Percentiles rank a stretch among this genome's conserved stretches.
Conservation (phyloP, 2,113 vertebrate species). For the Neotoma lepida region DNA sequence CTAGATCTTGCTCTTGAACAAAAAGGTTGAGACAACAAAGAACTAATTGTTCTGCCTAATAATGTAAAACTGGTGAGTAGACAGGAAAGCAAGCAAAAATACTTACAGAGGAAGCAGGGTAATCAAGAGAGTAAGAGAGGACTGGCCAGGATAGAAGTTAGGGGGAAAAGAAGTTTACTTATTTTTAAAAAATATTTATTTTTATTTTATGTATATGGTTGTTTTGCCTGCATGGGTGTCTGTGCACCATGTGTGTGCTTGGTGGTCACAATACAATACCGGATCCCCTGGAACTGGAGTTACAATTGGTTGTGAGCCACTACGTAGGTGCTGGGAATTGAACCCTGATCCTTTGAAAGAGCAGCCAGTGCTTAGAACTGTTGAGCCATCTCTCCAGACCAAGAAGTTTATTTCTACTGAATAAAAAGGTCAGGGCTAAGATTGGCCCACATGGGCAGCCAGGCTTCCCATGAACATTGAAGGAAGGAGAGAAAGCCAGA, state of each 20-base stretch:
- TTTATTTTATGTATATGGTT: neutral
- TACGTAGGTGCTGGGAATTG: neutral
- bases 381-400: neutral
- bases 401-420: neutral
- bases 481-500: neutral
- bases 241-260: neutral
- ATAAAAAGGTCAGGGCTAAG: neutral
- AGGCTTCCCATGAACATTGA: neutral
- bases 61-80: neutral
- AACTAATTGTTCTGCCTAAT: neutral
- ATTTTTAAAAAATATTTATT: neutral
- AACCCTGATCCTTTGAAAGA: neutral
- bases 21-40: neutral
- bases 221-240: neutral
- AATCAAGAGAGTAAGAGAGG: neutral
- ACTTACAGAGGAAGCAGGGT: neutral
- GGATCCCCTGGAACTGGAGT: neutral
- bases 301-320: neutral
- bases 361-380: neutral
- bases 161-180: neutral
- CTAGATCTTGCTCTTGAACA: neutral
- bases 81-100: neutral
- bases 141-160: neutral
- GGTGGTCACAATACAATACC: neutral
- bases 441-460: rapidly evolving